Conservation (phyloP, 2,888 invertebrate genomes). For the Noctua comes region DNA sequence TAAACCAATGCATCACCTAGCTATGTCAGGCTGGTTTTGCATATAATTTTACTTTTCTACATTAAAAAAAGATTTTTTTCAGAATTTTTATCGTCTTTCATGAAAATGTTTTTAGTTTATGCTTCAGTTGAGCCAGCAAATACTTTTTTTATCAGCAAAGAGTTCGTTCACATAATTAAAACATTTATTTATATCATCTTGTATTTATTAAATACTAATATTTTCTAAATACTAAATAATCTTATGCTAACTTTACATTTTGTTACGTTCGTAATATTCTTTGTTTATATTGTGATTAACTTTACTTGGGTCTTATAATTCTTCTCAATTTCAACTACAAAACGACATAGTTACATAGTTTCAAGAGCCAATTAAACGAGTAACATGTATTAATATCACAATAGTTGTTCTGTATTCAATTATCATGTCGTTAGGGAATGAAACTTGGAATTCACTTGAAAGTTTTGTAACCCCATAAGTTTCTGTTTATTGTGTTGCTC, state of each 20-base stretch:
- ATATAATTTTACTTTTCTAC: background rate
- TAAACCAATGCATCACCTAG: conserved; percentile 10
- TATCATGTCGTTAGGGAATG: conserved; percentile 15
- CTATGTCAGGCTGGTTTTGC: background rate
- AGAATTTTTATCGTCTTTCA: background rate
- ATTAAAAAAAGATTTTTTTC: rapidly evolving
- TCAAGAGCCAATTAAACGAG: conserved; percentile 8
- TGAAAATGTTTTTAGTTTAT: background rate
- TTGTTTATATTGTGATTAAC: background rate
- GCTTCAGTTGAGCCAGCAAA: background rate
- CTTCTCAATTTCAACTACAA: background rate
- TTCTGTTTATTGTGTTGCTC: conserved; percentile 8
- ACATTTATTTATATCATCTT: background rate
- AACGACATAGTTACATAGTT: background rate
- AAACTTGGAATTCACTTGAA: conserved; percentile 27
- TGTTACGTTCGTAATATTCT: too few species aligned
- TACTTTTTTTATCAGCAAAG: background rate
- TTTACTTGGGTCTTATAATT: background rate
- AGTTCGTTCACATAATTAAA: background rate
- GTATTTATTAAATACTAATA: too few species aligned
- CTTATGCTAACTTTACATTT: background rate
- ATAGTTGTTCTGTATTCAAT: conserved; percentile 26
- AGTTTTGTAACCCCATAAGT: conserved; percentile 34
- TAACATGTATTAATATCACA: conserved; percentile 9
- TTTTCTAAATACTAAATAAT: too few species aligned